Evolutionary conservation across 2,113 vertebrate genomes (phyloP), one percentile per base, ranked within the genome.

Genomic region (Ciconia maguari): DNA sequence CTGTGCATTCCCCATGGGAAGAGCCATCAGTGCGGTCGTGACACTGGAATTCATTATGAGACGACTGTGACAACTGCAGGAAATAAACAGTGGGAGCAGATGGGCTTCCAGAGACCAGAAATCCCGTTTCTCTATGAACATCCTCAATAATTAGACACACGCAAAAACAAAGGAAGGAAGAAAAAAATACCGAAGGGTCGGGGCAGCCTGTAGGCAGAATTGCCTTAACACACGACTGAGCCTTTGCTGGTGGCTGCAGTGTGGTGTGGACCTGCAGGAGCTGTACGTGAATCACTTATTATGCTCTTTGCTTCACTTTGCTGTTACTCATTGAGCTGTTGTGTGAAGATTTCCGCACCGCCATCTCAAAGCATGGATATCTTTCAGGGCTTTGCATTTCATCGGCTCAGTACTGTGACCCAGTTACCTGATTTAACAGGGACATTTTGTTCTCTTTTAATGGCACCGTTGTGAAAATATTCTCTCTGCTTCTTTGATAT

Each of bases 51-150:
- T 87, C 72, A 91, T 96, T 91, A 89, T 0, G 0, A 90, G 86
- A 81, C 6, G 19, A 49, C 65, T 87, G 51, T 66, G 82, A 93
- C 38, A 14, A 75, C 86, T 92, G 90, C 96, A 93, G 87, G 87
- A 95, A 97, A 93, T 94, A 94, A 94, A 81, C 89, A 95, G 70
- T 57, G 74, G 44, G 74, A 96, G 82, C 94, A 95, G 96, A 94
- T 96, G 94, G 65, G 65, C 62, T 97, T 85, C 77, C 32, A 76
- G 87, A 78, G 86, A 85, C 75, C 92, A 96, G 87, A 91, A 94
- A 93, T 94, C 52, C 75, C 17, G 0, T 79, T 84, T 79, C 69
- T 79, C 27, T 72, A 2, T 82, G 83, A 96, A 79, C 2, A 6
- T 76, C 77, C 65, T 94, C 78, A 57, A 27, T 89, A 96, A 94